Base-by-base conservation (phyloP, 2,888 invertebrate genomes). In the Xiphydria camelus region DNA sequence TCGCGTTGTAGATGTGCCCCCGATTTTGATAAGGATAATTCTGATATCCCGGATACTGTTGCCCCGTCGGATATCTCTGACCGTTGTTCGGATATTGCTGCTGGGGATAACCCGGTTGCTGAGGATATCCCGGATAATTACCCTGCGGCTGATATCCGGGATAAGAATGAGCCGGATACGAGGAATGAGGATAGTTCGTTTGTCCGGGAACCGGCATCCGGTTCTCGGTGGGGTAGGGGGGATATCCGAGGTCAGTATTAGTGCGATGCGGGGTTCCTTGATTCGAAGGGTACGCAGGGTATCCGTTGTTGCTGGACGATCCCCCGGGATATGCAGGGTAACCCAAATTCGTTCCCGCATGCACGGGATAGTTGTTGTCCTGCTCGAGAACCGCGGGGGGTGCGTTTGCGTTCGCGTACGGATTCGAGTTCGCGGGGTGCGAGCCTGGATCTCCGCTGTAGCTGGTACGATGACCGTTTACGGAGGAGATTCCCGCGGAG, bases 391-490 rank as follows among this genome's bases (percentile, higher is more conserved):
- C 64, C 3, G 52, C 55, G 4, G 71, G 66, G 2, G 73, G 73
- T 14, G 73, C 73, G 35, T 72, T 73, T 3, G 73, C 70, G 41
- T 72, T 67, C 17, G 66, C 66, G 44, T 64, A 73, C 1, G 75
- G 73, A 52, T 74, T 67, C 23, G 51, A 37, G 44, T 66, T 65
- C 22, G 58, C 35, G 36, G 26, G 22, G 43, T 33, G 23, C 35
- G 42, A 12, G 50, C 39, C 22, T 34, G 15, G 12, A 25, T 3
- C 18, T 9, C 32, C 42, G 23, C 22, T 41, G 36, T 38, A 43
- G 31, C 45, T 53, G 14, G 49, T 39, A 6, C 55, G 61, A 3
- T 70, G 67, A 19, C 73, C 73, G 26, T 73, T 73, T 25, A 69
- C 61, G 26, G 62, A 53, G 2, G 69, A 61, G 3, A 70, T 59